Conservation (phyloP, 1,140 invertebrate species). For the Trialeurodes vaporariorum region DNA sequence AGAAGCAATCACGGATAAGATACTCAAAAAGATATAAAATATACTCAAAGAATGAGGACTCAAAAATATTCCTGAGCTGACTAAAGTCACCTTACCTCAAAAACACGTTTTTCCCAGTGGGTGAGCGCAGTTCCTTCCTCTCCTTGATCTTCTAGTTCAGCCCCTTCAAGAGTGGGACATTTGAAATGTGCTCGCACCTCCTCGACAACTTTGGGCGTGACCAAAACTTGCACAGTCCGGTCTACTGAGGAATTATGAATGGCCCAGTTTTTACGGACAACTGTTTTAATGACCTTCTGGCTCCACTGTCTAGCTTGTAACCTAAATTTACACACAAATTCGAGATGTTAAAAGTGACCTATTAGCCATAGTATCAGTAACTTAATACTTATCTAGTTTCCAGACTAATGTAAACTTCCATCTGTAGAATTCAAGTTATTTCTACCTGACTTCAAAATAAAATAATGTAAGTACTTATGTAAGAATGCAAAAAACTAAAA, state of each 20-base stretch:
- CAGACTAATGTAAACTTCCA: no score
- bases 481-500: no score
- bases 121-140: constrained; percentile 92
- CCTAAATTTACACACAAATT: constrained; percentile 43
- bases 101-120: constrained; percentile 97
- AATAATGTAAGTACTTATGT: no score
- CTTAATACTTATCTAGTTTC: no score
- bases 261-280: constrained; percentile 71
- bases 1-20: constrained; percentile 7
- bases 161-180: constrained; percentile 82
- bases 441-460: no score
- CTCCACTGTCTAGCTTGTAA: constrained; percentile 90
- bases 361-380: no score
- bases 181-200: constrained; percentile 85
- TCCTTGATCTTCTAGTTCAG: constrained; percentile 96
- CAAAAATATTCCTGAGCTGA: constrained; percentile 19
- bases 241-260: constrained; percentile 62
- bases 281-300: constrained; percentile 68
- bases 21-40: constrained; percentile 10
- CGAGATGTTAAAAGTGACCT: no score
- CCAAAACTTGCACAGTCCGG: constrained; percentile 74
- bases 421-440: no score
- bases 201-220: constrained; percentile 76
- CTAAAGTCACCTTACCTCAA: no score
- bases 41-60: not conserved